Conservation (phyloP, 2,888 invertebrate species). For the Eledona agricola region DNA sequence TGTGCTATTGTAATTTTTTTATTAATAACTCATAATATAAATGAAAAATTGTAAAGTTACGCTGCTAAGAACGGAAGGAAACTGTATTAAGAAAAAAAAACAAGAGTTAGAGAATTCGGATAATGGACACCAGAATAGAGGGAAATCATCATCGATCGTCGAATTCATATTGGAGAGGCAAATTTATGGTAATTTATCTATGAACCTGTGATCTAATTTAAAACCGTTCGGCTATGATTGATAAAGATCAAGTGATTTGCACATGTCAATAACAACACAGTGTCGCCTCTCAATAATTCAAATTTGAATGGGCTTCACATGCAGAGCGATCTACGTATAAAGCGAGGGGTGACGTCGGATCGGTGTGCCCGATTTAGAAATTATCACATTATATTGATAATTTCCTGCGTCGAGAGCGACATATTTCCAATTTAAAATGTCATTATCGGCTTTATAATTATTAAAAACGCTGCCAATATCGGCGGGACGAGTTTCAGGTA, state of each 20-base stretch:
- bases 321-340: conserved; percentile 26
- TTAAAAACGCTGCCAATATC: conserved; percentile 21
- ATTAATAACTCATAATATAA: too few species aligned
- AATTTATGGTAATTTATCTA: too few species aligned
- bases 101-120: too few species aligned
- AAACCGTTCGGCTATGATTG: conserved; percentile 32
- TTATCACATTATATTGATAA: conserved; percentile 39
- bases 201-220: too few species aligned
- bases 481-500: conserved; percentile 17
- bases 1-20: too few species aligned
- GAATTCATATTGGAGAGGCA: too few species aligned
- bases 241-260: conserved; percentile 45
- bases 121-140: too few species aligned
- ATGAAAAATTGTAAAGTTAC: too few species aligned
- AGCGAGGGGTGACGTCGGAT: conserved; percentile 26
- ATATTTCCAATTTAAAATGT: conserved; percentile 32
- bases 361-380: conserved; percentile 29
- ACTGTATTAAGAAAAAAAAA: too few species aligned
- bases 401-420: conserved; percentile 35
- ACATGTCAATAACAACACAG: conserved; percentile 43
- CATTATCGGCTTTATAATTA: conserved; percentile 31
- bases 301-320: conserved; percentile 37
- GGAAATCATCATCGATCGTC: too few species aligned
- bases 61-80: too few species aligned
- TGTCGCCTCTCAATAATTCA: conserved; percentile 35